Evolutionary conservation across 2,888 invertebrate species (phyloP), one percentile per base, ranked within the genome.

Genomic region (Leptinotarsa juncta): DNA sequence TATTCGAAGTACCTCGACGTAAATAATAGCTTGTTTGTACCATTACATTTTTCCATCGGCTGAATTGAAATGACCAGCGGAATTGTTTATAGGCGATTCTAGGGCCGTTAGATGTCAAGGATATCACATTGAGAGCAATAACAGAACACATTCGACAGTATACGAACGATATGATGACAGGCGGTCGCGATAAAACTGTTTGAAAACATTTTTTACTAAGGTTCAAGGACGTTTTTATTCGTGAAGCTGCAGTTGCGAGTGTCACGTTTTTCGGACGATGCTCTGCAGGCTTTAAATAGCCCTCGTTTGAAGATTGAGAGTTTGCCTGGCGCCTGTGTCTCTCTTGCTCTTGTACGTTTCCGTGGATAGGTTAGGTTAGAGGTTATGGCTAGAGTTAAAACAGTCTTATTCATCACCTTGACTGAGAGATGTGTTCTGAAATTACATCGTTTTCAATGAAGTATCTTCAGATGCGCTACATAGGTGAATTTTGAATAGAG

Each of bases 21-120:
- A 42, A 62, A 62, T 71, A 67, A 71, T 67, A 50, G 26, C 74
- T 67, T 74, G 74, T 74, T 74, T 71, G 62, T 26, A 42, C 62
- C 69, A 57, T 42, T 57, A 81, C 83, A 83, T 83, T 84, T 83
- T 84, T 55, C 84, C 80, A 80, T 84, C 83, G 84, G 83, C 82
- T 82, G 85, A 83, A 84, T 84, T 82, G 84, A 83, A 83, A 82
- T 82, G 79, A 77, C 82, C 83, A 79, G 81, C 81, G 79, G 77
- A 78, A 80, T 81, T 83, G 83, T 84, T 84, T 84, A 84, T 84
- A 80, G 76, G 80, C 82, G 74, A 82, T 84, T 82, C 82, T 81
- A 80, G 76, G 74, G 79, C 81, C 81, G 80, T 81, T 80, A 82
- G 80, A 82, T 83, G 84, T 84, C 83, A 83, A 82, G 81, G 80